Conservation (phyloP, 2,888 invertebrate genomes). For the Tenthredo distinguenda region DNA sequence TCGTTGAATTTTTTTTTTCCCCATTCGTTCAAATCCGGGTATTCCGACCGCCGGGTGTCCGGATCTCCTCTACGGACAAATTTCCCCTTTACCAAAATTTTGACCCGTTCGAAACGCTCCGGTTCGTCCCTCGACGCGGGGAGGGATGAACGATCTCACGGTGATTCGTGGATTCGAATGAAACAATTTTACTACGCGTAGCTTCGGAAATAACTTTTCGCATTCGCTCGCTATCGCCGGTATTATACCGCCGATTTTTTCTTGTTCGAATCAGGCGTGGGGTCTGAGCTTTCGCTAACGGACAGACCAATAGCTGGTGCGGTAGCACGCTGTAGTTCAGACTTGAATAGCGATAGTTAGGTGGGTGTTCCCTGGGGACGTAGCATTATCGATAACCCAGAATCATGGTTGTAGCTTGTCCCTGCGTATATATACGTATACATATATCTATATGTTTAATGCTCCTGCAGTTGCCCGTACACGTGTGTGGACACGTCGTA, state of each 20-base stretch:
- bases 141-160: too few relatives aligned
- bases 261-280: background rate
- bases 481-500: background rate
- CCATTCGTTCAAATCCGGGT: too few relatives aligned
- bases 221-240: background rate
- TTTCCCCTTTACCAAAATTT: too few relatives aligned
- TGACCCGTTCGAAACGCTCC: too few relatives aligned
- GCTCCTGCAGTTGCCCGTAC: background rate
- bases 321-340: constrained; percentile 47
- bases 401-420: constrained; percentile 63
- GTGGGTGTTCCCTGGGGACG: constrained; percentile 55
- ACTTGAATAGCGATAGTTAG: constrained; percentile 53
- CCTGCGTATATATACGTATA: background rate
- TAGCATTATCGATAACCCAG: constrained; percentile 66
- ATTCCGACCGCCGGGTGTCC: too few relatives aligned
- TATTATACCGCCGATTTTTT: background rate
- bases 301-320: constrained; percentile 24
- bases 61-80: too few relatives aligned
- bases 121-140: too few relatives aligned
- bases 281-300: constrained; percentile 26
- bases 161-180: background rate
- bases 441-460: constrained; percentile 31
- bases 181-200: background rate
- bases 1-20: background rate
- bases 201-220: background rate